phyloP scores from a whole-genome alignment of 2,888 invertebrate genomes.

The Drosophila lacicola region DNA sequence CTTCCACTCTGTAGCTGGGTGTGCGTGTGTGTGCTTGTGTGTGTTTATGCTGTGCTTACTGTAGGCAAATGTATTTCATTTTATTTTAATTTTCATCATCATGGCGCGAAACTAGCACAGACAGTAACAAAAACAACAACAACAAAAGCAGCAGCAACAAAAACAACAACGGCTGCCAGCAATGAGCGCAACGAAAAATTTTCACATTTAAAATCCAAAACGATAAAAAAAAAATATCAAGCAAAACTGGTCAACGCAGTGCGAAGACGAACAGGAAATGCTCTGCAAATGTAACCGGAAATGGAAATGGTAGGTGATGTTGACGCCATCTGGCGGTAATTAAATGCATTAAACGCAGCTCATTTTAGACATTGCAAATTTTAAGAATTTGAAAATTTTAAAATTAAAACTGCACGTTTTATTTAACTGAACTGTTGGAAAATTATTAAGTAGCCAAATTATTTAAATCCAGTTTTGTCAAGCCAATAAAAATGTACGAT shows the following conservation, averaged over 20 bases:
- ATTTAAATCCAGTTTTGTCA: too few relatives aligned
- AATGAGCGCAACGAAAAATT: slow-evolving; percentile 54
- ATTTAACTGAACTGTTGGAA: too few relatives aligned
- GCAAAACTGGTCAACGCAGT: slow-evolving; percentile 21
- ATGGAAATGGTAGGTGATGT: not conserved
- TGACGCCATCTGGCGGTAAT: slow-evolving; percentile 13
- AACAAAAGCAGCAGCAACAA: slow-evolving; percentile 11
- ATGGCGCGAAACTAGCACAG: slow-evolving; percentile 78
- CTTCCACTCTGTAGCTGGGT: slow-evolving; percentile 18
- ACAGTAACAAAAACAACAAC: slow-evolving; percentile 33
- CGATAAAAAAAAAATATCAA: slow-evolving; percentile 69
- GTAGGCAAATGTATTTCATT: slow-evolving; percentile 78
- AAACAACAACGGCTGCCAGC: slow-evolving; percentile 37
- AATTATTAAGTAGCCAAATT: too few relatives aligned
- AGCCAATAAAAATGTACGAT: too few relatives aligned
- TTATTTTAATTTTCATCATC: slow-evolving; percentile 81
- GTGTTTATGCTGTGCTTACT: slow-evolving; percentile 38
- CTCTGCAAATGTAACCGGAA: slow-evolving; percentile 27
- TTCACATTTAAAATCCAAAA: slow-evolving; percentile 77
- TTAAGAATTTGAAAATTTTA: not conserved
- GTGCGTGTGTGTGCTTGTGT: slow-evolving; percentile 17
- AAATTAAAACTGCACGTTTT: too few relatives aligned
- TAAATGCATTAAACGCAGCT: slow-evolving; percentile 15
- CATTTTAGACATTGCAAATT: not conserved
- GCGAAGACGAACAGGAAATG: slow-evolving; percentile 26